phyloP scores from a whole-genome alignment of 2,797 vertebrate species.

The Neosilurus mollespiculum region DNA sequence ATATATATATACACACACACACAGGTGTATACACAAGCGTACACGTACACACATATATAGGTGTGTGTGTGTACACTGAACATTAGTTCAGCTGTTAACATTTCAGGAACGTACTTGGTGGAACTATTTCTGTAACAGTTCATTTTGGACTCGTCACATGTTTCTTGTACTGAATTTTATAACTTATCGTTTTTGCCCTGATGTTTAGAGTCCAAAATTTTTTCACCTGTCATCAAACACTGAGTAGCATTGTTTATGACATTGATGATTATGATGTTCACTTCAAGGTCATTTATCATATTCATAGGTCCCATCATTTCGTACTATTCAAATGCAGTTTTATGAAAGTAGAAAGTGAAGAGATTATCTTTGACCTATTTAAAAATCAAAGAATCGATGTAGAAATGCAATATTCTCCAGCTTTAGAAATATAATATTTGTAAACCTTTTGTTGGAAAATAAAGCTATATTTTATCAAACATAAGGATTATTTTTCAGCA shows the following conservation, averaged over 20 bases:
- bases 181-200: not conserved
- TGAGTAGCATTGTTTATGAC: too few relatives aligned
- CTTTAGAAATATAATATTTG: constrained; percentile 65
- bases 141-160: not conserved
- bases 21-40: too few relatives aligned
- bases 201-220: not conserved
- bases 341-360: not conserved
- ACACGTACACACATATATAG: too few relatives aligned
- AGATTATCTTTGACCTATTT: constrained; percentile 9
- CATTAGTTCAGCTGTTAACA: not conserved
- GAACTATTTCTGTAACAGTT: not conserved
- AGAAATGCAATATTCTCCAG: constrained; percentile 63
- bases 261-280: too few relatives aligned
- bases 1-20: not conserved
- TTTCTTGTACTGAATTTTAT: not conserved
- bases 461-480: constrained; percentile 66
- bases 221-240: not conserved
- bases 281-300: too few relatives aligned
- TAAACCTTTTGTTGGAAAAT: constrained; percentile 66
- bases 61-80: too few relatives aligned
- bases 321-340: too few relatives aligned
- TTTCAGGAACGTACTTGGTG: not conserved
- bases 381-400: not conserved
- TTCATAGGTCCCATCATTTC: too few relatives aligned
- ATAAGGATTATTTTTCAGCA: constrained; percentile 21